Evolutionary conservation across 2,888 invertebrate species (phyloP).

Genomic region (Oasisia sp.): DNA sequence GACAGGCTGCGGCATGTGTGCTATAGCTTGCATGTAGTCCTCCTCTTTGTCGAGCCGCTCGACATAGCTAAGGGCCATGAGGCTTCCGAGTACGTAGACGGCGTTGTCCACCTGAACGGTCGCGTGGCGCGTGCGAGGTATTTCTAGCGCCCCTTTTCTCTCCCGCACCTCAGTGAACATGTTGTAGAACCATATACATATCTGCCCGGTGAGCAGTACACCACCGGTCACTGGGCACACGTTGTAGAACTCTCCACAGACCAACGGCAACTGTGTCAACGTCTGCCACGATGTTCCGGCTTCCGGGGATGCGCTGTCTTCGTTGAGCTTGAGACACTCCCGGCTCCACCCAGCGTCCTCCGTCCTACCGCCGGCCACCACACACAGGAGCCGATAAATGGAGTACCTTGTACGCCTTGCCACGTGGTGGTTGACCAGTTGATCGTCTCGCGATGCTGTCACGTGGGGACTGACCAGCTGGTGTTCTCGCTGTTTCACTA

Average conservation of each 20-base stretch:
- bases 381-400: slow-evolving; percentile 26
- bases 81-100: slow-evolving; percentile 29
- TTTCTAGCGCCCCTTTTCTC: too few species aligned
- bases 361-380: slow-evolving; percentile 34
- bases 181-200: too few species aligned
- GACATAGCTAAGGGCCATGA: too few species aligned
- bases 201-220: too few species aligned
- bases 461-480: too few species aligned
- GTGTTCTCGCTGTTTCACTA: too few species aligned
- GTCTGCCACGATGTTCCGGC: slow-evolving; percentile 36
- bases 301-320: slow-evolving; percentile 21
- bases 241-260: slow-evolving; percentile 37
- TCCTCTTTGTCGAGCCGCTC: too few species aligned
- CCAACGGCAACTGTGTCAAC: slow-evolving; percentile 35
- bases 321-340: slow-evolving; percentile 35
- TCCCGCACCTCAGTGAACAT: too few species aligned
- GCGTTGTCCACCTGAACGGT: slow-evolving; percentile 26
- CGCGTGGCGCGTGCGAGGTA: neutral
- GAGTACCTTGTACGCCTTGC: slow-evolving; percentile 21
- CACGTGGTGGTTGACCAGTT: slow-evolving; percentile 26
- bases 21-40: neutral
- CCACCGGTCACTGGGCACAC: too few species aligned
- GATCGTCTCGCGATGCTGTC: too few species aligned
- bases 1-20: slow-evolving; percentile 30
- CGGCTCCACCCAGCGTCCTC: slow-evolving; percentile 33